Evolutionary conservation across 1,140 invertebrate species (phyloP).

Genomic region (Sycobia sp.): DNA sequence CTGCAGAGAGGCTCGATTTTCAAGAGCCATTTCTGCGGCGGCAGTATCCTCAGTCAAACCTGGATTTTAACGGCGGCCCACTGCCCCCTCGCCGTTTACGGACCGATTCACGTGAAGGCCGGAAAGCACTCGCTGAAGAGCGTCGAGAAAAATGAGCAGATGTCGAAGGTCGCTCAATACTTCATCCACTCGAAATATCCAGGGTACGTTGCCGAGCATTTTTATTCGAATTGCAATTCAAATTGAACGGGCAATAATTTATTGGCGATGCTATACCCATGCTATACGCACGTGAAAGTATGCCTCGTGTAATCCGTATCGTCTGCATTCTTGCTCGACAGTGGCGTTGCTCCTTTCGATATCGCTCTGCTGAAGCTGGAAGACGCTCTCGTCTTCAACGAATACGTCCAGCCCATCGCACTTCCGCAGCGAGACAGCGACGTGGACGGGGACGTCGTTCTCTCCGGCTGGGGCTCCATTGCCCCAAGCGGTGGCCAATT

Average conservation of each 20-base stretch:
- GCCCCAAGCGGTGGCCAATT: constrained; percentile 30
- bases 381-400: constrained; percentile 62
- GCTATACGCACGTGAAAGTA: no score
- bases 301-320: no score
- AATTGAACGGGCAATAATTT: no score
- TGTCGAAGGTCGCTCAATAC: constrained; percentile 47
- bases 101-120: constrained; percentile 42
- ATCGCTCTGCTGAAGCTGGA: constrained; percentile 67
- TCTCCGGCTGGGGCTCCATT: constrained; percentile 62
- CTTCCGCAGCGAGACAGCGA: constrained; percentile 56
- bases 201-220: constrained; percentile 19
- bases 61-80: constrained; percentile 27
- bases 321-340: no score
- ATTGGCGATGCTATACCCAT: no score
- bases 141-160: constrained; percentile 57
- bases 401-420: constrained; percentile 61
- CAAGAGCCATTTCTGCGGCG: constrained; percentile 16
- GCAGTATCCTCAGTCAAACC: constrained; percentile 15
- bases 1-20: constrained; percentile 33
- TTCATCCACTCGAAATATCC: constrained; percentile 61
- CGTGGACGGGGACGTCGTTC: constrained; percentile 51
- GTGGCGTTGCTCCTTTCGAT: constrained; percentile 65
- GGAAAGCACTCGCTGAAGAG: constrained; percentile 45
- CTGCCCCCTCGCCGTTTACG: background rate
- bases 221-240: no score